Evolutionary conservation across 2,888 invertebrate genomes (phyloP), one percentile per base, ranked within the genome.

Genomic region (Abrostola triplasia): DNA sequence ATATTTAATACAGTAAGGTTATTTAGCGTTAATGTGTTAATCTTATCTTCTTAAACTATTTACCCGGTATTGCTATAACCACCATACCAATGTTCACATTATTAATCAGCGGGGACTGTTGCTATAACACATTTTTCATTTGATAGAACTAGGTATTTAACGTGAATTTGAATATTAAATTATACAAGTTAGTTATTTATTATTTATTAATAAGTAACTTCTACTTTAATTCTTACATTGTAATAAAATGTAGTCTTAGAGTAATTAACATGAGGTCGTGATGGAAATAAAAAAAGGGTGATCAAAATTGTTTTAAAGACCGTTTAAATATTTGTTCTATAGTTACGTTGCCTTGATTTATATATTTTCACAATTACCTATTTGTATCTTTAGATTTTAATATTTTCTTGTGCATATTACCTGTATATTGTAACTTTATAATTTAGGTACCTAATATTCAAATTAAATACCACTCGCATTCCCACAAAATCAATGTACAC

Each of bases 111-210:
- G 40, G n/a, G 24, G 10, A 47, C 44, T 13, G n/a, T 54, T 36
- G 9, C 40, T 47, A 36, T 9, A 69, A 65, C 58, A 73, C 63
- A 72, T 75, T 67, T 76, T 67, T 64, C 51, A 68, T 52, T 35
- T 42, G 47, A 60, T 50, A 49, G 52, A 68, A 6, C 6, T 53
- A 40, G 48, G 57, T 48, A 44, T 35, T 35, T 60, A 57, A 64
- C 35, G 38, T 50, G 50, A 60, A 67, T 55, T 61, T 49, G 12
- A 35, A 53, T 36, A 38, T 73, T 50, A 49, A 58, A 36, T 57
- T 62, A 59, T 49, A 48, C 42, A 54, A 40, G 13, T 13, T 64
- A 52, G 35, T 64, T 59, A 64, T 64, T 72, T 40, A 67, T 62
- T 50, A 24, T 48, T 47, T 49, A 44, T 47, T 49, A 44, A 42